phyloP scores from a whole-genome alignment of 2,888 invertebrate genomes.

The Strigamia crassipes region DNA sequence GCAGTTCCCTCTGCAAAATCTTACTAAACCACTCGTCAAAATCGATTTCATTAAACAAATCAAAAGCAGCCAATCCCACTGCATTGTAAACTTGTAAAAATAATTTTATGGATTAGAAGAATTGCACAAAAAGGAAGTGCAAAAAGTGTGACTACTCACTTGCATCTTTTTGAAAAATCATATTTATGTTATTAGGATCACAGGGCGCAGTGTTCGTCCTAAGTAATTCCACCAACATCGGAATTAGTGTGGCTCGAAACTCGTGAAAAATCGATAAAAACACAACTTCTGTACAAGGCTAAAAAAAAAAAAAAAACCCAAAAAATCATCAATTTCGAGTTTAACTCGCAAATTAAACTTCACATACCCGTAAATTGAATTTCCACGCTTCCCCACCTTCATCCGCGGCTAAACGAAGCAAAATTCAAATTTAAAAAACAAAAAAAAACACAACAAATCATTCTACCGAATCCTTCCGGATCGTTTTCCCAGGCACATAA shows the following conservation, averaged over 20 bases:
- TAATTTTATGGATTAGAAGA: too few relatives aligned
- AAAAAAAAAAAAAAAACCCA: conserved; percentile 53
- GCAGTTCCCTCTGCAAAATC: conserved; percentile 78
- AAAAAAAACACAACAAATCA: conserved; percentile 48
- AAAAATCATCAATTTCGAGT: neutral
- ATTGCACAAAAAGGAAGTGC: too few relatives aligned
- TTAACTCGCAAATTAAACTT: neutral
- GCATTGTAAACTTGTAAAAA: conserved; percentile 76
- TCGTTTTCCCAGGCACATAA: conserved; percentile 85
- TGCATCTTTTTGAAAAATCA: conserved; percentile 86
- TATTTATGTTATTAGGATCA: conserved; percentile 72
- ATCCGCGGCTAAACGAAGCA: conserved; percentile 65
- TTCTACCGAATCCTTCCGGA: conserved; percentile 80
- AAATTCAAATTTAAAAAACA: conserved; percentile 31
- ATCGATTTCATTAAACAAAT: conserved; percentile 89
- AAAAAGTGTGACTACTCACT: conserved; percentile 52
- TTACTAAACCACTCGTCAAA: conserved; percentile 91
- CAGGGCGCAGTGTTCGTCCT: conserved; percentile 70
- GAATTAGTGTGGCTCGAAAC: conserved; percentile 72
- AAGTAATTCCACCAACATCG: conserved; percentile 74
- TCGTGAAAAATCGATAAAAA: conserved; percentile 83
- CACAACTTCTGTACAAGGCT: conserved; percentile 86
- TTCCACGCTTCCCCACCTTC: conserved; percentile 94
- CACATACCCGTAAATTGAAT: conserved; percentile 79
- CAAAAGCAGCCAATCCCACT: conserved; percentile 83